A percentile compares a stretch with the other conserved stretches of the same genome.
These are phyloP conservation scores for Orchesella cincta DNA, from an alignment of 1,140 invertebrate species.

Conservation along the genomic window DNA sequence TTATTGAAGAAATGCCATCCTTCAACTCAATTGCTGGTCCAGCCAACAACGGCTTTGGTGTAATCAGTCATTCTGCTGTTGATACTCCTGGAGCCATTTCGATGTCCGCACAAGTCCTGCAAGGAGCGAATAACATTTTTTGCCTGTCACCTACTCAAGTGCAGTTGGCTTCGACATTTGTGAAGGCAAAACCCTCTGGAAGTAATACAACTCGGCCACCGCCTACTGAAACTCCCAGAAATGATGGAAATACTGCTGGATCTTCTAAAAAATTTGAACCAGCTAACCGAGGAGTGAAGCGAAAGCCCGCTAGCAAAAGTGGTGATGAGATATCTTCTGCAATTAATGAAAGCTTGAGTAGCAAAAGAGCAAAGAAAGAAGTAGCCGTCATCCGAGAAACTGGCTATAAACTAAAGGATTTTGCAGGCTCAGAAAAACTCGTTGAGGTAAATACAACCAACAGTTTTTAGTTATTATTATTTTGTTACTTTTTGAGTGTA, in stretches of 20 bases:
- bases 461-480: background rate
- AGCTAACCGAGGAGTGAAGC: background rate
- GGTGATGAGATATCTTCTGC: background rate
- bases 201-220: too few species aligned
- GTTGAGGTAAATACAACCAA: conserved; percentile 61
- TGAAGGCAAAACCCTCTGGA: too few species aligned
- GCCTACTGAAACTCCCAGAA: too few species aligned
- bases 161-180: too few species aligned
- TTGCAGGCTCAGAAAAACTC: conserved; percentile 73
- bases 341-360: conserved; percentile 31
- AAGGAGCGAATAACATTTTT: too few species aligned
- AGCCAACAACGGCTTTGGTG: background rate
- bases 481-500: conserved; percentile 14
- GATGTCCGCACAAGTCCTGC: too few species aligned
- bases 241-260: too few species aligned
- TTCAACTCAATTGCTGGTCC: background rate
- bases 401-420: conserved; percentile 69
- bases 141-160: too few species aligned
- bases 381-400: conserved; percentile 54
- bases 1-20: conserved; percentile 39
- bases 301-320: too few species aligned
- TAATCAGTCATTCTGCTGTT: background rate
- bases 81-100: too few species aligned
- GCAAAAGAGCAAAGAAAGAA: conserved; percentile 52
- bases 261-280: background rate